Evolutionary conservation across 2,888 invertebrate species (phyloP).

Genomic region (Cheilosia scutellata): DNA sequence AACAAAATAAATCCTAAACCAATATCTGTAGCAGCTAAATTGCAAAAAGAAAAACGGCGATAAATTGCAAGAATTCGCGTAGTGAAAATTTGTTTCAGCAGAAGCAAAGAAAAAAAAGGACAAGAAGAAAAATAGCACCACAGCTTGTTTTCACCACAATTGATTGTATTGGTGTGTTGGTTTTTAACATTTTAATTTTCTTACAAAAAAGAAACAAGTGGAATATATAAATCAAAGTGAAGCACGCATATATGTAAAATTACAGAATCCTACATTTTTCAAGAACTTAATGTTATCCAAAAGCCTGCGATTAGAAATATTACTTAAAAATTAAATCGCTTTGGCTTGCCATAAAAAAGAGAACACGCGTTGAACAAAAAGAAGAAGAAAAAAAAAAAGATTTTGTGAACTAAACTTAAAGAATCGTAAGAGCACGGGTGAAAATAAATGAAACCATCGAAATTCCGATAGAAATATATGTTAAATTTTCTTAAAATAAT

Average conservation of each 20-base stretch:
- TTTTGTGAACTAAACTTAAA: slow-evolving; percentile 3
- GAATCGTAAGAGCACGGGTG: not conserved
- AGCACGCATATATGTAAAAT: slow-evolving; percentile 58
- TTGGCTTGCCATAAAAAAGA: slow-evolving; percentile 30
- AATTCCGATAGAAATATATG: slow-evolving; percentile 38
- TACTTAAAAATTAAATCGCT: slow-evolving; percentile 20
- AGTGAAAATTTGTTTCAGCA: slow-evolving; percentile 67
- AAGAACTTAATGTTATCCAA: slow-evolving; percentile 25
- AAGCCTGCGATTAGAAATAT: slow-evolving; percentile 35
- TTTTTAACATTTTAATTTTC: slow-evolving; percentile 38
- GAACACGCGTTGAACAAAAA: slow-evolving; percentile 27
- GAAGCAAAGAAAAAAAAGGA: slow-evolving; percentile 42
- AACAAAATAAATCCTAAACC: slow-evolving; percentile 20
- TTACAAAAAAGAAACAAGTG: slow-evolving; percentile 33
- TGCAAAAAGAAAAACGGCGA: slow-evolving; percentile 45
- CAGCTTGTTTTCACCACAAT: slow-evolving; percentile 66
- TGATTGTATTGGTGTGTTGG: slow-evolving; percentile 42
- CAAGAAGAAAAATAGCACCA: slow-evolving; percentile 48
- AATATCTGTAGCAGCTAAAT: slow-evolving; percentile 25
- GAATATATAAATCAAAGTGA: slow-evolving; percentile 51
- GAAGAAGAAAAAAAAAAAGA: slow-evolving; percentile 1
- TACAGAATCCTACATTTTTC: slow-evolving; percentile 25
- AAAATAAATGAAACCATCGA: slow-evolving; percentile 15
- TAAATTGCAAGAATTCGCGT: slow-evolving; percentile 64
- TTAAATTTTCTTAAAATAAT: slow-evolving; percentile 26